Evolutionary conservation across 1,140 invertebrate species (phyloP), one percentile per base, ranked within the genome.

Genomic region (Neodiprion fabricii): DNA sequence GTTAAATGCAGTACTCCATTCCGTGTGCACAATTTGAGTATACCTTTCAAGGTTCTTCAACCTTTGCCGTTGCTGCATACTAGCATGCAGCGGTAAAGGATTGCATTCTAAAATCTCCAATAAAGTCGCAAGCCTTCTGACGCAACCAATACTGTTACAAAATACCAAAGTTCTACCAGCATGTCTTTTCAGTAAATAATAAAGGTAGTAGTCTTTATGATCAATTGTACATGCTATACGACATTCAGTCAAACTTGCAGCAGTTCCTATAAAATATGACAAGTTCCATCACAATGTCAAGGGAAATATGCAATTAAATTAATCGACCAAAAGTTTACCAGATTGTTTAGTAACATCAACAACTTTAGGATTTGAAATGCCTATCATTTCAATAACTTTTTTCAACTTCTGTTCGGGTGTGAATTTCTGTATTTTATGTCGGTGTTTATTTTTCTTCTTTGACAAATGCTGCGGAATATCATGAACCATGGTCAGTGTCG

Each of bases 111-210:
- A 90, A 74, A 96, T 86, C 0, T 89, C 91, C 53, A 99, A 93
- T 21, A 99, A 85, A 73, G 94, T 95, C 0, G 94, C 91, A 66
- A 99, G 89, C 74, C 96, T 90, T 85, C 92, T 93, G 0, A 99
- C 95, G 87, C 96, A 97, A 73, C 96, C 96, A 75, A 99, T 98
- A 72, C 96, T 98, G 88, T 99, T 99, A 81, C 96, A 97, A 89
- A 99, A 99, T n/a, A 99, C 93, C 48, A 99, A 91, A 4, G 97
- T 99, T 74, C 97, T 89, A 0, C 97, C 98, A 1, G 92, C 91
- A 88, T 99, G 94, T 70, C 92, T 90, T 77, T 93, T 91, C 14
- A 99, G 83, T 79, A 99, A 96, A 83, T 99, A 99, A 85, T 98
- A 99, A 1, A 99, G 86, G 85, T 98, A 97, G 67, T 94, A 92